phyloP scores from a whole-genome alignment of 2,113 vertebrate species.

The Chascanopsetta lugubris region DNA sequence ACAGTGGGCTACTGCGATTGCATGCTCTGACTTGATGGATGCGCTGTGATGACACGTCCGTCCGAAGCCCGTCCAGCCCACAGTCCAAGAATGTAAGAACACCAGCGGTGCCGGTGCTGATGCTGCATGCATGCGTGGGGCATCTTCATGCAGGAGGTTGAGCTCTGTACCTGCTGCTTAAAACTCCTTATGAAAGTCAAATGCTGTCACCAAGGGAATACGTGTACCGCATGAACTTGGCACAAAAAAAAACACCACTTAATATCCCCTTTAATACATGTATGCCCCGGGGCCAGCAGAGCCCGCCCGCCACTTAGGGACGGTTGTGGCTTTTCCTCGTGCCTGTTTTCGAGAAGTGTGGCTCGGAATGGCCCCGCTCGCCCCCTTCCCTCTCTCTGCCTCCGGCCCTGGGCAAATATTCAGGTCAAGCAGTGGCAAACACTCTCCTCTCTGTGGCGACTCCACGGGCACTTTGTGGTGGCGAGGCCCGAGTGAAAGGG shows the following conservation, averaged over 20 bases:
- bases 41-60: conserved; percentile 21
- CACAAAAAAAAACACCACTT: conserved; percentile 44
- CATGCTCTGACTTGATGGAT: conserved; percentile 14
- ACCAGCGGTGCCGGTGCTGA: conserved; percentile 39
- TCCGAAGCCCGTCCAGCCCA: conserved; percentile 46
- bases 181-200: conserved; percentile 67
- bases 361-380: conserved; percentile 50
- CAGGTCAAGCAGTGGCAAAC: conserved; percentile 81
- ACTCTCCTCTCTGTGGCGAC: conserved; percentile 42
- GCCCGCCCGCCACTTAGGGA: conserved; percentile 67
- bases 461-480: conserved; percentile 32
- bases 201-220: conserved; percentile 43
- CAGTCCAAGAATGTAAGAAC: conserved; percentile 37
- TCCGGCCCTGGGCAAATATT: conserved; percentile 79
- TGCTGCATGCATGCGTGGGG: too few relatives aligned
- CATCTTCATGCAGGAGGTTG: conserved; percentile 40
- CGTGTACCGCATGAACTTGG: conserved; percentile 43
- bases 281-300: conserved; percentile 50
- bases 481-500: conserved; percentile 16
- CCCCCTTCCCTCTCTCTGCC: conserved; percentile 8
- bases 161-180: conserved; percentile 62
- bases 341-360: conserved; percentile 14
- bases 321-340: conserved; percentile 62
- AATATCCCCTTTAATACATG: conserved; percentile 44
- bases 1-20: too few relatives aligned